A percentile compares a stretch with the other conserved stretches of the same genome.
These are phyloP conservation scores for Eugnorisma glareosa DNA, from an alignment of 2,888 invertebrate genomes.

Conservation along the genomic window DNA sequence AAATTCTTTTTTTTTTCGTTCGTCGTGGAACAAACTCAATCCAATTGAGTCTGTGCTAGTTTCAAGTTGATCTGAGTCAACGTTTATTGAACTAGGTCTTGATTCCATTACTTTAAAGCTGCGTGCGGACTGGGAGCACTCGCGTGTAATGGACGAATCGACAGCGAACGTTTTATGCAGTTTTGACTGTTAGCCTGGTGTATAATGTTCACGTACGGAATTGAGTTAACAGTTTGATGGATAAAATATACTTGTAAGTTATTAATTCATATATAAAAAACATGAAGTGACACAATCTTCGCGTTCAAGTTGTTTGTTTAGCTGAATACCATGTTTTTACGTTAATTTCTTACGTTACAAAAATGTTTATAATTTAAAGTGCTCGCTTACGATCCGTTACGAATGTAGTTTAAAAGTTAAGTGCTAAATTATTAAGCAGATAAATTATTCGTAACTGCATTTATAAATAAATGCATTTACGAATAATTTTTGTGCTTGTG, in stretches of 20 bases:
- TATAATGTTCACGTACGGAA: slow-evolving; percentile 8
- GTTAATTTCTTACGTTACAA: not conserved
- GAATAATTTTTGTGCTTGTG: too few species aligned
- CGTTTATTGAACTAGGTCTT: slow-evolving; percentile 56
- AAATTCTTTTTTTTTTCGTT: slow-evolving; percentile 12
- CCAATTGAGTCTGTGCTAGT: slow-evolving; percentile 54
- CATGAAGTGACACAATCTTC: not conserved
- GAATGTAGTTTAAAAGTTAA: not conserved
- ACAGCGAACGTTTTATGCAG: slow-evolving; percentile 40
- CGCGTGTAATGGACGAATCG: slow-evolving; percentile 38
- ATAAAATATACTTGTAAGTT: not conserved
- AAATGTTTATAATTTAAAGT: not conserved
- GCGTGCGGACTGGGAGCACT: slow-evolving; percentile 48
- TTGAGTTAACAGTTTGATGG: slow-evolving; percentile 1
- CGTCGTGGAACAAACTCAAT: slow-evolving; percentile 45
- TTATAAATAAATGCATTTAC: too few species aligned
- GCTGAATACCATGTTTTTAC: not conserved
- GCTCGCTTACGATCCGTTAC: slow-evolving; percentile 15
- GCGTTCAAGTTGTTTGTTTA: not conserved
- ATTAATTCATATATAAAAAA: not conserved
- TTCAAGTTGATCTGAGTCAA: slow-evolving; percentile 60
- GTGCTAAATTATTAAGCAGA: too few species aligned
- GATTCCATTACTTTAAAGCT: slow-evolving; percentile 60
- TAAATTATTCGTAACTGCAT: not conserved
- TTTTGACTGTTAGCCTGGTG: slow-evolving; percentile 8